Conservation (phyloP, 2,797 vertebrate species). For the Phoebastria nigripes region DNA sequence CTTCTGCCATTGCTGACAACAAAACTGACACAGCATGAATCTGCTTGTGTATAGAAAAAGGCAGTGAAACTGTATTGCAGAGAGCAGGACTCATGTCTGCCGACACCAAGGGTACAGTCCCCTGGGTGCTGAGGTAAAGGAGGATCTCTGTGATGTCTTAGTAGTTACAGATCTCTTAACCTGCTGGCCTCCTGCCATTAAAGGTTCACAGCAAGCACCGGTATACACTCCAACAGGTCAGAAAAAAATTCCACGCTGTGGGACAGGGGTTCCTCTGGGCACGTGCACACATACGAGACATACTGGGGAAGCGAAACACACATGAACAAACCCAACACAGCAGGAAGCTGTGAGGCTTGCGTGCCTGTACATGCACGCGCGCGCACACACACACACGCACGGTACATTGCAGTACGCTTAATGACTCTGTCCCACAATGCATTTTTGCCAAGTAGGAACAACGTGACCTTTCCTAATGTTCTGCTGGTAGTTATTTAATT, state of each 20-base stretch:
- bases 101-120: neutral
- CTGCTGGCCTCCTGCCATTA: conserved; percentile 5
- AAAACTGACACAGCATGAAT: conserved; percentile 17
- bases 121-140: neutral
- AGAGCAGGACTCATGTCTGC: neutral
- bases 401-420: neutral
- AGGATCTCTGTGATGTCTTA: neutral
- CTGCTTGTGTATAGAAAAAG: conserved; percentile 6
- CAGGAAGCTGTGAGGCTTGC: neutral
- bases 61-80: neutral
- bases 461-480: conserved; percentile 52
- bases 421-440: conserved; percentile 24
- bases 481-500: conserved; percentile 62
- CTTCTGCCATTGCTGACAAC: conserved; percentile 18
- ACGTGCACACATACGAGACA: accelerated
- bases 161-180: conserved; percentile 4
- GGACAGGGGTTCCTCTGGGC: conserved; percentile 2
- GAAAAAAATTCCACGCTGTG: neutral
- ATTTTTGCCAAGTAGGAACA: conserved; percentile 62
- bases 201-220: neutral
- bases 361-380: neutral
- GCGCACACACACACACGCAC: neutral
- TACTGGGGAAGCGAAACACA: neutral
- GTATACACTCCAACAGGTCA: neutral
- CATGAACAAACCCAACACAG: neutral